Evolutionary conservation across 2,113 vertebrate genomes (phyloP), one percentile per base, ranked within the genome.

Genomic region (Microtus richardsoni): DNA sequence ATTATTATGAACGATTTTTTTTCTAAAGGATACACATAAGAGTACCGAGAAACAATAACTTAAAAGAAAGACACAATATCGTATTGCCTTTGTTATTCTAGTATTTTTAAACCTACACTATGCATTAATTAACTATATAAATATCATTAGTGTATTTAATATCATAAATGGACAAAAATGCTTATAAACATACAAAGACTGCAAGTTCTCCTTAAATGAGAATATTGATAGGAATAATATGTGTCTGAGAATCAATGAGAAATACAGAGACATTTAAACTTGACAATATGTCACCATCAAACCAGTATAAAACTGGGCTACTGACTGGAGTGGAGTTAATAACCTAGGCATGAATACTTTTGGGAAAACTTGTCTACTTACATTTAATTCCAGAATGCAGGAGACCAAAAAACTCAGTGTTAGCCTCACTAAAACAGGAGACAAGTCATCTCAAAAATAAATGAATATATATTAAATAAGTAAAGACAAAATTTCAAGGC

Each of bases 181-280:
- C 6, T 13, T 44, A 9, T n/a, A 70, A 68, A 4, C 4, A 4
- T 0, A 14, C 4, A 71, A 41, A 12, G 0, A 16, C 1, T 41
- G 28, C 30, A 24, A 5, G 19, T 68, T 68, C 64, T 13, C 39
- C 1, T 7, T 47, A 11, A 5, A 41, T 33, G 21, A 62, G 36
- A 33, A 89, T n/a, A 12, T 1, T n/a, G 3, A 80, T 36, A 77
- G 1, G 6, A 58, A 41, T 28, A 0, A 26, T 24, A 9, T 9
- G 11, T 3, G 12, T 10, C 47, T 58, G 52, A 75, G 33, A 33
- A 9, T 58, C 26, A 49, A 41, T 49, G n/a, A n/a, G 9, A 68
- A 74, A n/a, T 26, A 26, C 3, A 58, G 13, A 74, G 30, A 52
- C 0, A 33, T 2, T 22, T 17, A 36, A 39, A 16, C 10, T 77